phyloP scores from a whole-genome alignment of 2,113 vertebrate species.

The Tamias sibiricus region DNA sequence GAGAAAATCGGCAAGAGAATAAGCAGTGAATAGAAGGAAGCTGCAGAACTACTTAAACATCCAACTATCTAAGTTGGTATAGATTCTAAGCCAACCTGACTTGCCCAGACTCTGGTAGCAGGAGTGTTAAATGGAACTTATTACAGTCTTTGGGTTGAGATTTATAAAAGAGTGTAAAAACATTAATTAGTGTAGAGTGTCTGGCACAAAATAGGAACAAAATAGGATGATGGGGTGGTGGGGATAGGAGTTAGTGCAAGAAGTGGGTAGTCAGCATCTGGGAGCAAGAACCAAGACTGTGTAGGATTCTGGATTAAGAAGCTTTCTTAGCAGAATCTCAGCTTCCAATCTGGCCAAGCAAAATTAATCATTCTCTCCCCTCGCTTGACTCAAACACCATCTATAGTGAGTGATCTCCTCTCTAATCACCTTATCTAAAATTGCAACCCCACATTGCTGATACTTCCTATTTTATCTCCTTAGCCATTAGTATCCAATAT shows the following conservation, averaged over 20 bases:
- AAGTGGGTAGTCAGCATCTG: neutral
- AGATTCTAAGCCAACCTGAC: neutral
- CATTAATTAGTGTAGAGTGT: constrained; percentile 43
- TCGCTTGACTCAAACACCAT: neutral
- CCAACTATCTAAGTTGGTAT: neutral
- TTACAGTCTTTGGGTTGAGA: constrained; percentile 1
- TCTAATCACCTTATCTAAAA: neutral
- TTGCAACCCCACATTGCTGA: neutral
- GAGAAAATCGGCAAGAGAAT: neutral
- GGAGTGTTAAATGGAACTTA: constrained; percentile 19
- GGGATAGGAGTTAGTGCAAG: neutral
- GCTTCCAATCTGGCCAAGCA: neutral
- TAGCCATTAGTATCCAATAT: neutral
- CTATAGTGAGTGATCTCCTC: neutral
- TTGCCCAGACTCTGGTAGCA: neutral
- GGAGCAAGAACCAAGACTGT: neutral
- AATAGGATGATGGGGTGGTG: neutral
- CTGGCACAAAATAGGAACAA: constrained; percentile 39
- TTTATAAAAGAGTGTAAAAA: constrained; percentile 58
- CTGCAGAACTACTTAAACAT: neutral
- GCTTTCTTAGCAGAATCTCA: neutral
- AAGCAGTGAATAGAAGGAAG: neutral
- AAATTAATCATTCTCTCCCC: neutral
- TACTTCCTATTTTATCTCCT: constrained; percentile 1
- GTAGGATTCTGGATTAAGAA: neutral